These are phyloP conservation scores for Aspidiotus destructor DNA, from an alignment of 2,888 invertebrate genomes.

Conservation along the genomic window DNA sequence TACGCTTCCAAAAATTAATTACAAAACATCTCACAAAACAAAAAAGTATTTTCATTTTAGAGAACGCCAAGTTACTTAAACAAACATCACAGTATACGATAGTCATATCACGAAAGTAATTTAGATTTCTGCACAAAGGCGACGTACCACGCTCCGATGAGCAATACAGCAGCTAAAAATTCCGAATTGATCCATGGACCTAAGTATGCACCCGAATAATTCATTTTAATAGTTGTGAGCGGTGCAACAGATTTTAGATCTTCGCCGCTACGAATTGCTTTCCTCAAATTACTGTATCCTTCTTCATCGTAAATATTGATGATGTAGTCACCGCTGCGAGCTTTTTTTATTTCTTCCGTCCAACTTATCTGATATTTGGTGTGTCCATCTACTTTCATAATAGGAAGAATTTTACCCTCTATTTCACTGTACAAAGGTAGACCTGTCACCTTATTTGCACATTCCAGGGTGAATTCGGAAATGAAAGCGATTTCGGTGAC, in stretches of 20 bases:
- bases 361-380: conserved; percentile 94
- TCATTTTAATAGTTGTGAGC: conserved; percentile 59
- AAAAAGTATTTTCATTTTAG: too few relatives aligned
- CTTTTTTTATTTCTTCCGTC: conserved; percentile 76
- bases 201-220: conserved; percentile 71
- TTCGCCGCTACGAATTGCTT: conserved; percentile 62
- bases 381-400: conserved; percentile 52
- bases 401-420: conserved; percentile 73
- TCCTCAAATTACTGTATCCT: conserved; percentile 74
- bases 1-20: too few relatives aligned
- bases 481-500: conserved; percentile 84
- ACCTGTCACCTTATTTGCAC: conserved; percentile 56
- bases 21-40: too few relatives aligned
- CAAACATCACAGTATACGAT: too few relatives aligned
- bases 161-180: conserved; percentile 69
- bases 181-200: conserved; percentile 92
- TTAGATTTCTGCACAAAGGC: conserved; percentile 77
- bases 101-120: conserved; percentile 33
- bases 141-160: conserved; percentile 67
- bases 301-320: conserved; percentile 85
- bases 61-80: too few relatives aligned
- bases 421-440: conserved; percentile 81
- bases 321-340: conserved; percentile 68
- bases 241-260: conserved; percentile 57
- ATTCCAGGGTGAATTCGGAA: conserved; percentile 77